A percentile compares a stretch with the other conserved stretches of the same genome.
Evolutionary conservation across 1,140 invertebrate species (phyloP).

Genomic region (Heliothis virescens): DNA sequence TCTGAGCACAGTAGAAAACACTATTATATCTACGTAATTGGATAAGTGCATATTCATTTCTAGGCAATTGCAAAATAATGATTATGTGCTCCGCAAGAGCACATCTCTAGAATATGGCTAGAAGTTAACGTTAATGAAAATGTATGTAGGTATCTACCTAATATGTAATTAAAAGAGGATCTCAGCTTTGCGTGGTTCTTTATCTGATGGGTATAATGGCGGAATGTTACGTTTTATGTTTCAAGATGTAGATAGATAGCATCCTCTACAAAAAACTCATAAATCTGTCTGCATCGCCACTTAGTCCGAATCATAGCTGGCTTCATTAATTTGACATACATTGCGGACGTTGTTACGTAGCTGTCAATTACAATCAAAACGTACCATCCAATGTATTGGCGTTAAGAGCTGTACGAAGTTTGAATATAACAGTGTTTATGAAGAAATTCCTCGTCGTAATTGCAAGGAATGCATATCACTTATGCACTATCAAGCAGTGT

Average conservation of each 20-base stretch:
- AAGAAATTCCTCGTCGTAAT: background rate
- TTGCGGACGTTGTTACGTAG: slow-evolving; percentile 32
- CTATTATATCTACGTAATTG: slow-evolving; percentile 44
- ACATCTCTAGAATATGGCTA: background rate
- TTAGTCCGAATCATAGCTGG: slow-evolving; percentile 32
- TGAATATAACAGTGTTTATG: background rate
- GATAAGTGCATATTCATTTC: slow-evolving; percentile 1
- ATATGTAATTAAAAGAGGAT: background rate
- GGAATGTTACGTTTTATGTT: background rate
- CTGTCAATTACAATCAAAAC: slow-evolving; percentile 38
- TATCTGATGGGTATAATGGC: background rate
- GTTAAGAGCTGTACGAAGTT: slow-evolving; percentile 7
- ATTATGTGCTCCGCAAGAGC: background rate
- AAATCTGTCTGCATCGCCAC: slow-evolving; percentile 16
- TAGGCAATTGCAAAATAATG: background rate
- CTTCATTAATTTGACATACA: slow-evolving; percentile 48
- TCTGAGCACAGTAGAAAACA: slow-evolving; percentile 32
- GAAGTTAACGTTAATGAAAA: background rate
- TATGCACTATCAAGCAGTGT: slow-evolving; percentile 1
- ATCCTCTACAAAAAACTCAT: slow-evolving; percentile 11
- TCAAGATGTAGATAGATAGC: background rate
- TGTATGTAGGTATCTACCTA: no score
- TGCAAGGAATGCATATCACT: background rate
- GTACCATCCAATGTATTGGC: slow-evolving; percentile 12
- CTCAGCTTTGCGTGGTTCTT: background rate